Base-by-base conservation (phyloP, 2,797 vertebrate species). In the Synaphobranchus kaupii region DNA sequence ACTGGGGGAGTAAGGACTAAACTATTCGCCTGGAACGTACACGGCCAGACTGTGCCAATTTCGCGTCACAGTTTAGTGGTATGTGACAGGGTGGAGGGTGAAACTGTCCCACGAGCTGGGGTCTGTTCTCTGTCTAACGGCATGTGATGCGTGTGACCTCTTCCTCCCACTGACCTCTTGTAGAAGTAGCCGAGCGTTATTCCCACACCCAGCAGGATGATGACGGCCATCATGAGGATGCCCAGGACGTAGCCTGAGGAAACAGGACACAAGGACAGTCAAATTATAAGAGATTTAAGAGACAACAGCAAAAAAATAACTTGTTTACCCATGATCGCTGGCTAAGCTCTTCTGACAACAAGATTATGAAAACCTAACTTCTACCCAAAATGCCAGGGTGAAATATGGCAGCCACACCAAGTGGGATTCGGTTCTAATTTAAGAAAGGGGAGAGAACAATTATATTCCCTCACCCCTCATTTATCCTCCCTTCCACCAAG, bases 111-210 rank as follows among this genome's bases (percentile, higher is more conserved):
- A 81, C 7, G 47, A 52, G 48, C 9, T 28, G 48, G 52, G 39
- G n/a, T 4, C 20, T 66, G 47, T 8, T 71, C 50, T 3, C 80
- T 73, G 48, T 9, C 63, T 54, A 34, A 71, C 10, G 83, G 34
- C 12, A 31, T 15, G 52, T 34, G n/a, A 44, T 52, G 56, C 13
- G 25, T 63, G n/a, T 48, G 34, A 80, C 31, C 15, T 83, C 28
- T 3, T 56, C n/a, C 58, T 87, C 60, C 44, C 82, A 93, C 95
- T 93, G 50, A 97, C 96, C 95, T 95, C 92, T 96, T 97, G 82
- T 95, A 96, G 86, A 97, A 94, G 94, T 96, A 97, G 81, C 96
- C 96, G 0, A 95, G 3, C 0, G 94, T 96, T 91, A 97, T 96
- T 87, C 96, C 96, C 0, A 89, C 94, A 87, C 96, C 96, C 0